These are phyloP conservation scores for Cephus pygmeus DNA, from an alignment of 2,888 invertebrate species.

Conservation along the genomic window DNA sequence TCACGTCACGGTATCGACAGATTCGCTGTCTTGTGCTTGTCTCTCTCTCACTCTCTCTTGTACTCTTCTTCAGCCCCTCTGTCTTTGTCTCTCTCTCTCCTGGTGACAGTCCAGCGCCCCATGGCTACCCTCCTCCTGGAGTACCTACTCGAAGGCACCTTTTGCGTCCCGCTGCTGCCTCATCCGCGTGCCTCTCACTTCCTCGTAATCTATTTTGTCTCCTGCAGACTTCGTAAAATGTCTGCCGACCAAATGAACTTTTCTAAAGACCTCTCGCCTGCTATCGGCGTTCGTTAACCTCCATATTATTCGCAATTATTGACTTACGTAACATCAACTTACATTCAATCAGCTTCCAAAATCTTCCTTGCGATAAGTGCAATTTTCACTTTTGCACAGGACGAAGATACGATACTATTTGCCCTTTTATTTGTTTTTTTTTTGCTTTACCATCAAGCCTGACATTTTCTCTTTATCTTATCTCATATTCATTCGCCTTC, in stretches of 20 bases:
- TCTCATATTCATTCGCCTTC: too few species aligned
- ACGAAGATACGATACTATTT: too few species aligned
- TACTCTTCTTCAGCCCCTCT: conserved; percentile 5
- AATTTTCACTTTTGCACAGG: too few species aligned
- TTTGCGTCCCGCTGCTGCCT: conserved; percentile 20
- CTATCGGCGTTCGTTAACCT: background rate
- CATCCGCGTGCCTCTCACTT: conserved; percentile 28
- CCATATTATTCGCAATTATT: conserved; percentile 1
- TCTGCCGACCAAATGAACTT: conserved; percentile 7
- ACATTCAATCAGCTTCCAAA: background rate
- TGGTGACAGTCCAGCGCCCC: conserved; percentile 21
- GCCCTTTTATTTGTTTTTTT: background rate
- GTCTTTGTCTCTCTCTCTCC: conserved; percentile 12
- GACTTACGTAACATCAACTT: background rate
- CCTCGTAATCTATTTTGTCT: conserved; percentile 56
- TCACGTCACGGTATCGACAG: conserved; percentile 62
- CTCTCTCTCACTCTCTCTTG: conserved; percentile 9
- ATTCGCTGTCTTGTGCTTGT: conserved; percentile 9
- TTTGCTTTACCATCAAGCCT: too few species aligned
- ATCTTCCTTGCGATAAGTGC: too few species aligned
- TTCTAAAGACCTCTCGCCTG: background rate
- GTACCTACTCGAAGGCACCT: conserved; percentile 17
- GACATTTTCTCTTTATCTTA: too few species aligned
- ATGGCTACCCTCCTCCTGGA: conserved; percentile 12
- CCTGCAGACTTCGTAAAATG: conserved; percentile 38